A percentile compares a stretch with the other conserved stretches of the same genome.
Evolutionary conservation across 2,113 vertebrate species (phyloP).

Genomic region (Quiscalus mexicanus): DNA sequence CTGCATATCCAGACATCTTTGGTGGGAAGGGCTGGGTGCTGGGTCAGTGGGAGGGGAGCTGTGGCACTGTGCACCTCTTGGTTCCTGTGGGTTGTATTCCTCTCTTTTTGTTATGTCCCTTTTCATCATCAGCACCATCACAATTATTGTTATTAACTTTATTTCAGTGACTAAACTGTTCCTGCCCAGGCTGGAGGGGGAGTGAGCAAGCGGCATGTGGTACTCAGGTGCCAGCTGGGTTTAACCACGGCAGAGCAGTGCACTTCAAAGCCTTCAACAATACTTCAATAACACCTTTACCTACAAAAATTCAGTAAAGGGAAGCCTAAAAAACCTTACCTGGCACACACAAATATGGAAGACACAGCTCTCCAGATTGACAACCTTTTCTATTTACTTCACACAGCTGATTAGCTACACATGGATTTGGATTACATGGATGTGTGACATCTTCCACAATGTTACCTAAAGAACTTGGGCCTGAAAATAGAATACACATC

Average conservation of each 20-base stretch:
- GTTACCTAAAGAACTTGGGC: slow-evolving; percentile 86
- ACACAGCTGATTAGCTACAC: slow-evolving; percentile 90
- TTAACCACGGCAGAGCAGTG: not conserved
- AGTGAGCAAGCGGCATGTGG: accelerated
- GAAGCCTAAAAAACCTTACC: slow-evolving; percentile 72
- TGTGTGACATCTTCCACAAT: slow-evolving; percentile 92
- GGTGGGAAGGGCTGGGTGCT: not conserved
- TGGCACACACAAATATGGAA: slow-evolving; percentile 89
- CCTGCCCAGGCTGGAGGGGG: accelerated
- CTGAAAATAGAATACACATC: slow-evolving; percentile 68
- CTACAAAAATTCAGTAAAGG: not conserved
- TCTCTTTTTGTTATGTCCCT: not conserved
- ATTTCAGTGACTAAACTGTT: not conserved
- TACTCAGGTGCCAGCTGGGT: not conserved
- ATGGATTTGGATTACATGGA: slow-evolving; percentile 97
- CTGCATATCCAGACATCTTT: not conserved
- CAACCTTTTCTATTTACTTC: slow-evolving; percentile 96
- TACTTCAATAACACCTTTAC: not conserved
- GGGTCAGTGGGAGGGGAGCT: not conserved
- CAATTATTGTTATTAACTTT: not conserved
- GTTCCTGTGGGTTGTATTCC: not conserved
- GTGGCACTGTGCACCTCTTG: not conserved
- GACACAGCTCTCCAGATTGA: slow-evolving; percentile 83
- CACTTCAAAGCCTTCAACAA: not conserved
- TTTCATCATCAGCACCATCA: not conserved